Evolutionary conservation across 2,113 vertebrate genomes (phyloP).

Genomic region (Gnathonemus longibarbis): DNA sequence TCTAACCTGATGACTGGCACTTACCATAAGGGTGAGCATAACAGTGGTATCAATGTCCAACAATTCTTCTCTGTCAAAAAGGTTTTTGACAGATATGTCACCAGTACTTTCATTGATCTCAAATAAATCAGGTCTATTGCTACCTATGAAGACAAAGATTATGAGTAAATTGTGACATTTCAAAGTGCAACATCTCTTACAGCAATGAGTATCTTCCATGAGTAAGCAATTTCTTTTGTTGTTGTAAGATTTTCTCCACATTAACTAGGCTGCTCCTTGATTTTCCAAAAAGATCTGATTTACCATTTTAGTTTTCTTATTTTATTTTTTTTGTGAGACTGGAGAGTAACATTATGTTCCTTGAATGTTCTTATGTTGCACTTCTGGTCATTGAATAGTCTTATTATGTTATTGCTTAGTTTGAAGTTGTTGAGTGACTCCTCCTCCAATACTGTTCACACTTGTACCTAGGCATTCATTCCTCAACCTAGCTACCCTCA

Average conservation of each 20-base stretch:
- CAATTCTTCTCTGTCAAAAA: constrained; percentile 71
- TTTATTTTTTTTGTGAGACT: not conserved
- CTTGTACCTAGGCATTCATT: not conserved
- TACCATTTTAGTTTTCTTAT: not conserved
- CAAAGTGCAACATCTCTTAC: not conserved
- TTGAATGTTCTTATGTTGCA: not conserved
- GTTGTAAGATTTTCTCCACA: not conserved
- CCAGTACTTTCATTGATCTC: constrained; percentile 46
- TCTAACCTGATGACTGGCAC: constrained; percentile 16
- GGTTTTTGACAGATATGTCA: constrained; percentile 50
- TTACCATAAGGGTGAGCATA: constrained; percentile 67
- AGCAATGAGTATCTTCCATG: not conserved
- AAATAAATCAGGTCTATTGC: constrained; percentile 52
- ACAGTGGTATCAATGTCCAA: constrained; percentile 50
- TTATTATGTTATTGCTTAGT: not conserved
- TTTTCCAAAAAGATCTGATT: not conserved
- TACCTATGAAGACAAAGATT: constrained; percentile 31
- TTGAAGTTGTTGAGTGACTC: not conserved
- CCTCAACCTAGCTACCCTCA: not conserved
- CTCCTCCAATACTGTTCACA: not conserved
- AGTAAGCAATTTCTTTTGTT: not conserved
- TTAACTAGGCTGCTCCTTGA: not conserved
- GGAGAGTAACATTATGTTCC: not conserved
- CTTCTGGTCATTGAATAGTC: not conserved
- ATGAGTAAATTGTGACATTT: not conserved